Base-by-base conservation (phyloP, 1,140 invertebrate species). In the Zaprionus gabonicus region DNA sequence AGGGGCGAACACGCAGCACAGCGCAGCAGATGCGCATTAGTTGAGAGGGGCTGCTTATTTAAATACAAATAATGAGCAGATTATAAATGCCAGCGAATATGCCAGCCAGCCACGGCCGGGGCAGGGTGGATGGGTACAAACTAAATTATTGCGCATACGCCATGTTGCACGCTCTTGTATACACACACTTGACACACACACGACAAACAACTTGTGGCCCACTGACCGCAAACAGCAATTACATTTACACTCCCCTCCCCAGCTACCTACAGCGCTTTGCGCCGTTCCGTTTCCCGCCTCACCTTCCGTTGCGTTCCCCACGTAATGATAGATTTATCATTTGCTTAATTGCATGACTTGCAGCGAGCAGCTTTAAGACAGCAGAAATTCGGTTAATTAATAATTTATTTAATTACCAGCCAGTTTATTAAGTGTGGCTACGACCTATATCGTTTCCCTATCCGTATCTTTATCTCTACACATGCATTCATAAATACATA, bases 21-120 rank as follows among this genome's bases (percentile, higher is more conserved):
- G 79, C 20, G 1, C 20, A 20, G 20, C 84, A 88, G 75, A 84
- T 90, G 85, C 81, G 81, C 69, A 71, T 68, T 66, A 63, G 69
- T 51, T n/a, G 38, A 15, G 64, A 20, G 56, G 68, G 44, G 31
- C 62, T 36, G 76, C 67, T 75, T 87, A 80, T 88, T 84, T 88
- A 84, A 87, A 86, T 86, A 86, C 85, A 86, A 86, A 86, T 86
- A 86, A 86, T 82, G 82, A 79, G 74, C 83, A 78, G 76, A 82
- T 87, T 86, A 87, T 87, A 86, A 82, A 86, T 72, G 76, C 44
- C 51, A 59, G 51, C 69, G 51, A 80, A 78, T 75, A 60, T 75
- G 66, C 20, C 20, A 20, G 20, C 66, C 62, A 56, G 25, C 27
- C 27, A 28, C 6, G 27, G 27, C 27, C 27, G 51, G 10, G 23